Evolutionary conservation across 1,140 invertebrate genomes (phyloP), one percentile per base, ranked within the genome.

Genomic region (Diuraphis noxia): DNA sequence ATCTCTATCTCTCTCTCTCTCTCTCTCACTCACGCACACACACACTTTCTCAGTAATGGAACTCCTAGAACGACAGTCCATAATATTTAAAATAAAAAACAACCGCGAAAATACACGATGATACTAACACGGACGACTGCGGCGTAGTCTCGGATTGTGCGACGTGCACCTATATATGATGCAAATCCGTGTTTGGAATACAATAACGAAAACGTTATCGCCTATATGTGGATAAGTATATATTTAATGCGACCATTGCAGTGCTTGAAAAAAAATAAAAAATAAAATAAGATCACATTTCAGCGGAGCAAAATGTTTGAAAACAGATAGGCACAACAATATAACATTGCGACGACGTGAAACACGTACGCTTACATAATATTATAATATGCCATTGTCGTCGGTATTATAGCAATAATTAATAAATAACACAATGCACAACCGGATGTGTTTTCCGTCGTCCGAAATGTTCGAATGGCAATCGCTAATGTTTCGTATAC

Each of bases 401-500:
- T 72, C 56, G 30, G 56, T n/a, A 72, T n/a, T 49, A n/a, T 72
- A 72, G 6, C 34, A 72, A 72, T 72, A n/a, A 72, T 72, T 72
- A 72, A 72, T 72, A 72, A 72, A 72, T n/a, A 72, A n/a, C 5
- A 63, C n/a, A 72, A 72, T 72, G 30, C 56, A 17, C n/a, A n/a
- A n/a, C 56, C 56, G 56, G 56, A 72, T 72, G 56, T 72, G 13
- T 30, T 72, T 72, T 72, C 56, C 17, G 56, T 34, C 56, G 56
- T 72, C 56, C 56, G n/a, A 72, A n/a, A n/a, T 72, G 30, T 72
- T 72, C 56, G 4, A 72, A 72, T 72, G 56, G 56, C 56, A 34
- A 72, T 72, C 56, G 56, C 34, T 72, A 72, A 72, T n/a, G n/a
- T 72, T 72, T 72, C 56, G n/a, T 72, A 72, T n/a, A 63, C 52